Percentiles rank a stretch among this genome's conserved stretches.
Evolutionary conservation across 2,888 invertebrate genomes (phyloP).

Genomic region (Bhutanitis thaidina): DNA sequence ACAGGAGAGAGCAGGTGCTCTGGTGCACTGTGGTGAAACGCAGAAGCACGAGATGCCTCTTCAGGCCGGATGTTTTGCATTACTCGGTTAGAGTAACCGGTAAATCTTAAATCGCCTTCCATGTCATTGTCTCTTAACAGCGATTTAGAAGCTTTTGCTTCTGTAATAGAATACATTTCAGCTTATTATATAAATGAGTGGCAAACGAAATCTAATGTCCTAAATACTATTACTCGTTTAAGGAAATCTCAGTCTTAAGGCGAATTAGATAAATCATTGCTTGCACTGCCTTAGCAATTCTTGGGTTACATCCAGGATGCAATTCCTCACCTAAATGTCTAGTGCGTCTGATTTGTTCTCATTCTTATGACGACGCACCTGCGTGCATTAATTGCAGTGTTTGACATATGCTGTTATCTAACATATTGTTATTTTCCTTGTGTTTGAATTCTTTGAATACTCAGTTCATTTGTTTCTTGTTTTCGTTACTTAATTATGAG

Average conservation of each 20-base stretch:
- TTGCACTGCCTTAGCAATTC: conserved; percentile 26
- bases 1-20: too few species aligned
- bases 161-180: conserved; percentile 6
- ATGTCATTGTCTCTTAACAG: not conserved
- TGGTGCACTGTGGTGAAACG: too few species aligned
- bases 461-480: too few species aligned
- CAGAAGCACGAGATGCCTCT: conserved; percentile 52
- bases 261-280: conserved; percentile 20
- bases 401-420: conserved; percentile 19
- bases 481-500: too few species aligned
- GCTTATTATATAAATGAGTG: not conserved
- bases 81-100: conserved; percentile 24
- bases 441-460: conserved; percentile 3
- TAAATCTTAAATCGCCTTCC: conserved; percentile 4
- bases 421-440: not conserved
- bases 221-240: not conserved
- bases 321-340: conserved; percentile 59
- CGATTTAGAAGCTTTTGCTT: not conserved
- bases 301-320: conserved; percentile 55
- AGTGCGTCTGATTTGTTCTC: conserved; percentile 51
- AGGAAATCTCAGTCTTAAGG: conserved; percentile 14
- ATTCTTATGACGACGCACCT: conserved; percentile 33
- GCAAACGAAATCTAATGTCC: not conserved
- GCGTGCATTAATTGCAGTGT: conserved; percentile 25
- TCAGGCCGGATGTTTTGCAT: conserved; percentile 51